phyloP scores from a whole-genome alignment of 2,888 invertebrate species.

The Heliconius sara region DNA sequence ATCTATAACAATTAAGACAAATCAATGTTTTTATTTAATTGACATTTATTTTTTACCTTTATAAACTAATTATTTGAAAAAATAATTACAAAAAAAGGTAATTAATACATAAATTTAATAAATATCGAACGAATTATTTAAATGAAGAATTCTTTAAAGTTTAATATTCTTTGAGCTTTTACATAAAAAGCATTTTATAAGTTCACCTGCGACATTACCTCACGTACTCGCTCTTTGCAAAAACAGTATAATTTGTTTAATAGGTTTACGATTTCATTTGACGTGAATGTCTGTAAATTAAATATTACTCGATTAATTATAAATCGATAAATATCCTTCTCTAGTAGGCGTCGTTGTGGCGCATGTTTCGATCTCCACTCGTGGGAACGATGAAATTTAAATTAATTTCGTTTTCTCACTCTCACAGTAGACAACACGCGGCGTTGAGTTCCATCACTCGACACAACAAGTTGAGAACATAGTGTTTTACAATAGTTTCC shows the following conservation, averaged over 20 bases:
- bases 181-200: constrained; percentile 32
- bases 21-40: constrained; percentile 8
- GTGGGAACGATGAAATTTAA: not conserved
- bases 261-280: constrained; percentile 11
- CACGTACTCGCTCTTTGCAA: constrained; percentile 50
- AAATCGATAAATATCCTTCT: not conserved
- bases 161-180: constrained; percentile 5
- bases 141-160: constrained; percentile 8
- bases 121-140: constrained; percentile 5
- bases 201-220: constrained; percentile 63
- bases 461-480: no score
- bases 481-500: no score
- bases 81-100: not conserved
- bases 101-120: not conserved
- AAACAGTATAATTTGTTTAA: constrained; percentile 12
- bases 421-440: not conserved
- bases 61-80: not conserved
- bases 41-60: not conserved
- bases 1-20: not conserved
- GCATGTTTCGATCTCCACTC: not conserved
- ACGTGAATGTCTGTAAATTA: not conserved
- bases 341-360: not conserved
- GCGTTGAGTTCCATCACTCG: not conserved
- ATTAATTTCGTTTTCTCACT: not conserved
- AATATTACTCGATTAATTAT: not conserved